Evolutionary conservation across 1,140 invertebrate genomes (phyloP).

Genomic region (Portunus trituberculatus): DNA sequence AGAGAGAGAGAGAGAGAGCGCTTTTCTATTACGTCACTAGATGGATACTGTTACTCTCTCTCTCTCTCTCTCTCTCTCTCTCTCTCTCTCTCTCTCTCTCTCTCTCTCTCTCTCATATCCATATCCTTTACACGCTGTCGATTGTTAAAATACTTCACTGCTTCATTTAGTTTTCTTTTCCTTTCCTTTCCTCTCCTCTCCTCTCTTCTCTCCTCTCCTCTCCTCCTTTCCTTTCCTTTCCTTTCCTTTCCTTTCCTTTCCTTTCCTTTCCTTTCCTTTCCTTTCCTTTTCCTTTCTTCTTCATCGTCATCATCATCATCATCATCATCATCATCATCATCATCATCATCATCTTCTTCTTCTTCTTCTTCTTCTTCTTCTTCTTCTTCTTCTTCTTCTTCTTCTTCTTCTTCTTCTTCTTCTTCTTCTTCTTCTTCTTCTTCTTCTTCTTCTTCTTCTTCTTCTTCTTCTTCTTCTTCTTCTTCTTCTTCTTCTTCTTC

Average conservation of each 20-base stretch:
- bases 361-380: not conserved
- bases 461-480: not conserved
- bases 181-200: not conserved
- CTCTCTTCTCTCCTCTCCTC: not conserved
- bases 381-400: not conserved
- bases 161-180: not conserved
- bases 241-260: not conserved
- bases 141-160: too few relatives aligned
- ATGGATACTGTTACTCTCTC: too few relatives aligned
- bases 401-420: not conserved
- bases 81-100: too few relatives aligned
- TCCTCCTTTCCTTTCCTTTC: constrained; percentile 22
- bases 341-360: not conserved
- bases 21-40: too few relatives aligned
- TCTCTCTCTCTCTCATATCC: not conserved
- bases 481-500: not conserved
- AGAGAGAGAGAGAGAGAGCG: too few relatives aligned
- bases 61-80: too few relatives aligned
- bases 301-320: too few relatives aligned
- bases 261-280: constrained; percentile 13
- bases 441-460: constrained; percentile 29
- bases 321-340: too few relatives aligned
- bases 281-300: not conserved
- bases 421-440: not conserved
- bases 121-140: not conserved